Evolutionary conservation across 1,140 invertebrate species (phyloP).

Genomic region (Bombus waltoni): DNA sequence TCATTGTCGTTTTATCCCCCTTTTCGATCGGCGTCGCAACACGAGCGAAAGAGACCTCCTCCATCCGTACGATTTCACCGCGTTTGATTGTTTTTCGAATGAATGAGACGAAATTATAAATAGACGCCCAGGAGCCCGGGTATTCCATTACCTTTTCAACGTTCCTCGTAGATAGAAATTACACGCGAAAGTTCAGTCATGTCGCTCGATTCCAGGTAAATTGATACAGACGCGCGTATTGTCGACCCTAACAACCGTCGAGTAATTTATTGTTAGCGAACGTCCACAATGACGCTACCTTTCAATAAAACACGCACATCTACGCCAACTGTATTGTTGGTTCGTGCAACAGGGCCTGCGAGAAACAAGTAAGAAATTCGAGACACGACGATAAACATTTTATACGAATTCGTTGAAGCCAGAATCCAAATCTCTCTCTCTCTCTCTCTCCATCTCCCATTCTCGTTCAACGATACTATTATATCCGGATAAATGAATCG

Average conservation of each 20-base stretch:
- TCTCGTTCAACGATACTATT: not conserved
- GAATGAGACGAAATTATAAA: slow-evolving; percentile 68
- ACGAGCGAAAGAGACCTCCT: not conserved
- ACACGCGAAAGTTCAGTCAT: slow-evolving; percentile 50
- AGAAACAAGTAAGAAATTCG: slow-evolving; percentile 28
- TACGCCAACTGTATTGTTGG: too few species aligned
- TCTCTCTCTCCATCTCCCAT: too few species aligned
- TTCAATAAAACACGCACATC: not conserved
- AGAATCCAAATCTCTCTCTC: too few species aligned
- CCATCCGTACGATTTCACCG: slow-evolving; percentile 47
- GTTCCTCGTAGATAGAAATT: slow-evolving; percentile 53
- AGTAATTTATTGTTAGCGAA: slow-evolving; percentile 58
- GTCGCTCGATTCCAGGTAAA: slow-evolving; percentile 51
- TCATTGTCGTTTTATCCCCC: slow-evolving; percentile 68
- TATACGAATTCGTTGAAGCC: not conserved
- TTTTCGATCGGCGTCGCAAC: slow-evolving; percentile 30
- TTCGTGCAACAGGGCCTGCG: not conserved
- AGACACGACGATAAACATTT: not conserved
- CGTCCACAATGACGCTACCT: slow-evolving; percentile 11
- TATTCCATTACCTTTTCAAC: slow-evolving; percentile 53
- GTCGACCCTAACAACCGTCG: slow-evolving; percentile 50
- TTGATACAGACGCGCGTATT: slow-evolving; percentile 42
- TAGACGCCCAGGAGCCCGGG: slow-evolving; percentile 42
- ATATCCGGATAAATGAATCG: not conserved
- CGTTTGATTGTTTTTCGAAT: slow-evolving; percentile 65